Conservation (phyloP, 2,113 vertebrate species). For the Butorides virescens region DNA sequence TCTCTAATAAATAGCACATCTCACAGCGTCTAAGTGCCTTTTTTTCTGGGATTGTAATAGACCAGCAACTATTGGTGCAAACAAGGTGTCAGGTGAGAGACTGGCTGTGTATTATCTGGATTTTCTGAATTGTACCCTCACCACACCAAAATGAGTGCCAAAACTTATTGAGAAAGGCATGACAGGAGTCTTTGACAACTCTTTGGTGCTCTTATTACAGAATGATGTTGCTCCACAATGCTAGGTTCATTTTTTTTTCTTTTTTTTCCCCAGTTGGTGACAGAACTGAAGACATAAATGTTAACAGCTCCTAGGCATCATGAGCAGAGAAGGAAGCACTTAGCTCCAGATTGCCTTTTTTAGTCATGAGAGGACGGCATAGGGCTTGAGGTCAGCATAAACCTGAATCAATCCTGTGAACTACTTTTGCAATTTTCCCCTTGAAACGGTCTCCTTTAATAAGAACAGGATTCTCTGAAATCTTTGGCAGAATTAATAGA, state of each 20-base stretch:
- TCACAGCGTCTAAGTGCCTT: neutral
- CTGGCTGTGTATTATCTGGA: neutral
- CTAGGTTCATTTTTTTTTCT: neutral
- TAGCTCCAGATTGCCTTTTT: neutral
- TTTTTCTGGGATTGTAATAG: neutral
- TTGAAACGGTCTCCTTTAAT: neutral
- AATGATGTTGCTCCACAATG: neutral
- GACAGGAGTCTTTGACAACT: neutral
- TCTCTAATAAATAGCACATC: neutral
- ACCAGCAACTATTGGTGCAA: neutral
- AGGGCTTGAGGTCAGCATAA: neutral
- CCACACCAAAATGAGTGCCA: neutral
- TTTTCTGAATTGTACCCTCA: neutral
- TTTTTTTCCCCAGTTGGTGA: neutral
- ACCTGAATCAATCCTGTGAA: neutral
- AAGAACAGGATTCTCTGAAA: neutral
- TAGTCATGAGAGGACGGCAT: neutral
- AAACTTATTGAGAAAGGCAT: neutral
- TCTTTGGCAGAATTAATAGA: neutral
- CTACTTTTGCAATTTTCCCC: neutral
- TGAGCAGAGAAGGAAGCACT: neutral
- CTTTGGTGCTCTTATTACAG: neutral
- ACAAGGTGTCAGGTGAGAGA: neutral
- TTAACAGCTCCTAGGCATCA: neutral
- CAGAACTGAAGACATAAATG: neutral